Evolutionary conservation across 2,888 invertebrate genomes (phyloP).

Genomic region (Acanthacorydalis orientalis): DNA sequence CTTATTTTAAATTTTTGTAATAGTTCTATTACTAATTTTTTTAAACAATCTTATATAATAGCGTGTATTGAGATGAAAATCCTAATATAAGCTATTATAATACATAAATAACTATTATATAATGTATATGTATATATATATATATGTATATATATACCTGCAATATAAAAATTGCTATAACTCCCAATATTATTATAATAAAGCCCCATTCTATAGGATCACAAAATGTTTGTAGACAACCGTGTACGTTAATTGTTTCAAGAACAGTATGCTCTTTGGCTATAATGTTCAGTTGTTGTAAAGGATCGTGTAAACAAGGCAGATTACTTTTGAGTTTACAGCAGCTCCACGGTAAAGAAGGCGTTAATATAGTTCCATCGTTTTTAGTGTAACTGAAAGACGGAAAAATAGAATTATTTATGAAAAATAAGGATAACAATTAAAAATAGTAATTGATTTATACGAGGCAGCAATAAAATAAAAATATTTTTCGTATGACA

Average conservation of each 20-base stretch:
- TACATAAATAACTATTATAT: neutral
- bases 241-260: slow-evolving; percentile 20
- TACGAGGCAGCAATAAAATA: too few species aligned
- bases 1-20: too few species aligned
- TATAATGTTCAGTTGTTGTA: slow-evolving; percentile 26
- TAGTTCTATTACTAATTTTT: too few species aligned
- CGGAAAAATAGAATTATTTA: too few species aligned
- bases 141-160: slow-evolving; percentile 14
- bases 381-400: too few species aligned
- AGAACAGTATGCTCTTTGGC: neutral
- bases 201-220: slow-evolving; percentile 18
- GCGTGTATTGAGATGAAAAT: too few species aligned
- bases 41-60: too few species aligned
- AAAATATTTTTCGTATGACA: too few species aligned
- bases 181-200: slow-evolving; percentile 15
- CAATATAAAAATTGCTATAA: slow-evolving; percentile 14
- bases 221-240: slow-evolving; percentile 21
- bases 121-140: too few species aligned
- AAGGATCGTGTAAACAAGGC: slow-evolving; percentile 43
- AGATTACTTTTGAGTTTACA: slow-evolving; percentile 37
- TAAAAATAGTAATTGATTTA: too few species aligned
- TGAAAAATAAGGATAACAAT: too few species aligned
- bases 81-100: too few species aligned
- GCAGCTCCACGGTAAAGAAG: slow-evolving; percentile 42
- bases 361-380: slow-evolving; percentile 33